Evolutionary conservation across 2,888 invertebrate species (phyloP), one percentile per base, ranked within the genome.

Genomic region (Synanthedon vespiformis): DNA sequence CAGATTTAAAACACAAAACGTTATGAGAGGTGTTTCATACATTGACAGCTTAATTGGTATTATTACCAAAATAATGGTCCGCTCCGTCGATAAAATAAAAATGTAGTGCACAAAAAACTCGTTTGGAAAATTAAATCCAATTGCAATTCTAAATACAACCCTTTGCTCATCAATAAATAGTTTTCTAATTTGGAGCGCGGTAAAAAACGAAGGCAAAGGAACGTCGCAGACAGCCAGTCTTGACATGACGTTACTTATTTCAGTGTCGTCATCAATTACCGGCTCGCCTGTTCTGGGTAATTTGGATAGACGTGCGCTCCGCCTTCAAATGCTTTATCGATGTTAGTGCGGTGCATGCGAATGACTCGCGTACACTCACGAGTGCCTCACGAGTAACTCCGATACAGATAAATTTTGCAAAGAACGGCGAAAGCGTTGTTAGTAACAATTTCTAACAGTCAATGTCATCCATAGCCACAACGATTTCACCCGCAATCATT

Each of bases 201-300:
- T 48, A 48, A 48, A 48, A 48, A 48, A 48, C 14, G 22, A 48
- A 48, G 44, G 44, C 48, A 48, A 48, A 14, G 48, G 48, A 51
- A 41, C 49, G 40, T 51, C 48, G 47, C 13, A 51, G 48, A 22
- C 50, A 52, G 48, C n/a, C 48, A 51, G 70, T 61, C 60, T 72
- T 63, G 73, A 68, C 54, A 53, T 50, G 52, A 55, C 72, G 65
- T 69, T 59, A 58, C 62, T 63, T 65, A 66, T 65, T 65, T 62
- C 76, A 70, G 57, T 63, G 65, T 64, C 61, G 63, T 62, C 68
- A 66, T 66, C 66, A 65, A 64, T 66, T 60, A 53, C 53, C 61
- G 64, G 68, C 68, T 74, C 77, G 72, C 73, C 77, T 76, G 79
- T 80, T 79, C 77, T 64, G 74, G 74, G 77, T 81, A 82, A 82